phyloP scores from a whole-genome alignment of 2,797 vertebrate species.

The Erethizon dorsatum region DNA sequence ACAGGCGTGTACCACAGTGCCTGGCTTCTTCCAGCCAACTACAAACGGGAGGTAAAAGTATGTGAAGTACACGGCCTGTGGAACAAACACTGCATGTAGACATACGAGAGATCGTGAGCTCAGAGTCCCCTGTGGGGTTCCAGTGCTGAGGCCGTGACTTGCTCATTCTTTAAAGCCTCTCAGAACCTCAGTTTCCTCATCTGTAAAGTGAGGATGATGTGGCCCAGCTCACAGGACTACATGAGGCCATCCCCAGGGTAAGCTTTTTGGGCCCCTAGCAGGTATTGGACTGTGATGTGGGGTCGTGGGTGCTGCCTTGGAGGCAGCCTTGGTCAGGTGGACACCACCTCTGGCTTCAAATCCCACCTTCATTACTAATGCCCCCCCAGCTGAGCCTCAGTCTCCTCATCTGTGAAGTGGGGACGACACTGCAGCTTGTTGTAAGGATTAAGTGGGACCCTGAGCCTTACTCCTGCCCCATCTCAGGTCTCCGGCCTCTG shows the following conservation, averaged over 20 bases:
- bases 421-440: neutral
- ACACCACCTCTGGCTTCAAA: neutral
- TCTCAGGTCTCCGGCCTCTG: neutral
- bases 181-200: neutral
- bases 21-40: neutral
- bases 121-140: no score
- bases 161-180: neutral
- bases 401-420: neutral
- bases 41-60: neutral
- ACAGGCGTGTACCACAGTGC: neutral
- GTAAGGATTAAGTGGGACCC: neutral
- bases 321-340: neutral
- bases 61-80: neutral
- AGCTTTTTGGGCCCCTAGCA: neutral
- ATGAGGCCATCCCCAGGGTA: neutral
- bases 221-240: neutral
- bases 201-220: neutral
- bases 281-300: neutral
- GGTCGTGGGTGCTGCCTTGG: neutral
- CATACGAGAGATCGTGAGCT: neutral
- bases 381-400: neutral
- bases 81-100: no score
- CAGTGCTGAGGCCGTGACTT: no score
- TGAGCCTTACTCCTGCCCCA: neutral
- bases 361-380: neutral